Evolutionary conservation across 2,888 invertebrate genomes (phyloP).

Genomic region (Oxycera nigricornis): DNA sequence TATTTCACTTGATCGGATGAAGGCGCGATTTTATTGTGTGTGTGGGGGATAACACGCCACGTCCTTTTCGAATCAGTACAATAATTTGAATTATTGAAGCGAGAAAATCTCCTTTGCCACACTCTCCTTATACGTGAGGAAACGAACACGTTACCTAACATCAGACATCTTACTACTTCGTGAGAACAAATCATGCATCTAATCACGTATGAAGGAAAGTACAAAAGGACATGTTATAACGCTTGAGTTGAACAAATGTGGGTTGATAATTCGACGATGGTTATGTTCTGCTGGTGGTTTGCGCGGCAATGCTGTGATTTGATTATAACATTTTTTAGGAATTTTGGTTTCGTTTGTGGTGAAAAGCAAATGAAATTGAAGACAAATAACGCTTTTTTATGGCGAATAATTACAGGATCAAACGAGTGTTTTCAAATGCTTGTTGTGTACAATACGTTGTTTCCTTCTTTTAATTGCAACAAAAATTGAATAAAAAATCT

Average conservation of each 20-base stretch:
- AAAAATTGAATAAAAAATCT: too few species aligned
- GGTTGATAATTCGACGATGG: slow-evolving; percentile 16
- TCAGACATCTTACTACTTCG: not conserved
- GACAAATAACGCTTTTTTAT: too few species aligned
- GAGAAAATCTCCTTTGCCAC: slow-evolving; percentile 3
- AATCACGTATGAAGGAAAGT: slow-evolving; percentile 36
- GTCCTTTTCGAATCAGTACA: not conserved
- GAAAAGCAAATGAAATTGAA: not conserved
- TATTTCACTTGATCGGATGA: too few species aligned
- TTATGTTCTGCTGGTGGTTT: slow-evolving; percentile 12
- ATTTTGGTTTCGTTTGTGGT: not conserved
- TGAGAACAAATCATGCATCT: slow-evolving; percentile 40
- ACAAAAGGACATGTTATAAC: slow-evolving; percentile 33
- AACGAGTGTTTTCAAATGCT: too few species aligned
- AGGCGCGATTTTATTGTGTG: too few species aligned
- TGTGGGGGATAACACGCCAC: too few species aligned
- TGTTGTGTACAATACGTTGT: too few species aligned
- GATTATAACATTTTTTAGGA: not conserved
- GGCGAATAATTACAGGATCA: too few species aligned
- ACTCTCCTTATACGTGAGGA: not conserved
- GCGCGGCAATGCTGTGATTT: too few species aligned
- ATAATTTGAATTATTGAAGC: slow-evolving; percentile 16
- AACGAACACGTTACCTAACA: not conserved
- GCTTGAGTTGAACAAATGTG: slow-evolving; percentile 25
- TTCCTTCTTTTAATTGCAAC: too few species aligned